Percentiles rank a stretch among this genome's conserved stretches.
phyloP scores from a whole-genome alignment of 1,140 invertebrate genomes.

The Sipha flava region DNA sequence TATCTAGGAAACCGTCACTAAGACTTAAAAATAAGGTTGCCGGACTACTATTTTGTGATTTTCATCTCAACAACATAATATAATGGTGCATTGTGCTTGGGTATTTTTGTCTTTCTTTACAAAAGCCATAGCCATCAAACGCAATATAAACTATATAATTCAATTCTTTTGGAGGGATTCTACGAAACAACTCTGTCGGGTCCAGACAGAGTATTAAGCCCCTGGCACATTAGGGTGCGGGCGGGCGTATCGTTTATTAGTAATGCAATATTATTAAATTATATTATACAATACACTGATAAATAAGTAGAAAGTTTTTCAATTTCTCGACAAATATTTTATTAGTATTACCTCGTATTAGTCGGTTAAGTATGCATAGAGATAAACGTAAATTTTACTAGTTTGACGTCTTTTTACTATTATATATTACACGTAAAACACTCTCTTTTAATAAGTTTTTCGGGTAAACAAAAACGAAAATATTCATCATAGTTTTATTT shows the following conservation, averaged over 20 bases:
- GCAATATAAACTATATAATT: constrained; percentile 9
- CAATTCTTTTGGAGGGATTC: background rate
- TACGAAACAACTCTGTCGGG: background rate
- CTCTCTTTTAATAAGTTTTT: no score
- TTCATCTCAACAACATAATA: background rate
- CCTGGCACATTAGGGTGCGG: no score
- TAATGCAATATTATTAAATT: background rate
- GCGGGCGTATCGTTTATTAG: background rate
- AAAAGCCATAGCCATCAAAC: background rate
- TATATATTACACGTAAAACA: no score
- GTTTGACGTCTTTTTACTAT: no score
- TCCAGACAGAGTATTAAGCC: background rate
- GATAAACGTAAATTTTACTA: no score
- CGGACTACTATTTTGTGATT: background rate
- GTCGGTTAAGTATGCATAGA: no score
- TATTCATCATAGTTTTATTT: no score
- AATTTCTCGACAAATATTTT: background rate
- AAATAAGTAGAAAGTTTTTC: background rate
- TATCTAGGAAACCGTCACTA: background rate
- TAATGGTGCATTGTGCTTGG: background rate
- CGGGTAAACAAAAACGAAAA: no score
- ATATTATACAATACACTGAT: background rate
- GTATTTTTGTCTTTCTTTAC: background rate
- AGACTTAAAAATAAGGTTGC: background rate
- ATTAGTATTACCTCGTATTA: background rate